Conservation (phyloP, 1,140 invertebrate genomes). For the Notospermus geniculatus region DNA sequence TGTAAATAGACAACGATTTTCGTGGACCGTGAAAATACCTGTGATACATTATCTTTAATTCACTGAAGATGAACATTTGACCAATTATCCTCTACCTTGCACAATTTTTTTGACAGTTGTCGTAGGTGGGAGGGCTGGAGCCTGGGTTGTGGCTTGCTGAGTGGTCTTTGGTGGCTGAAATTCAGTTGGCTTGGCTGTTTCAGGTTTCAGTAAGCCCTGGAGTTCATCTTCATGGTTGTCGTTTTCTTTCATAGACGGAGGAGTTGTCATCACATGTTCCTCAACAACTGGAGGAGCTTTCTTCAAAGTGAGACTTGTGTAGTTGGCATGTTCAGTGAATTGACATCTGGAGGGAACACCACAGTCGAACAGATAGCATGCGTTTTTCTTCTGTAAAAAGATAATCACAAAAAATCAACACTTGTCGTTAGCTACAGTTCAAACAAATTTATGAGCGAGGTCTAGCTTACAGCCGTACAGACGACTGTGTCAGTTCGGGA, state of each 20-base stretch:
- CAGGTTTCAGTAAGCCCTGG: neutral
- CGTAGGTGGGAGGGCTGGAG: no score
- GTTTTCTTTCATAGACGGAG: neutral
- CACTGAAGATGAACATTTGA: no score
- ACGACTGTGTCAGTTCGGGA: no score
- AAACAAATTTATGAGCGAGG: neutral
- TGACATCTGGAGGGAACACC: constrained; percentile 84
- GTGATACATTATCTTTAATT: no score
- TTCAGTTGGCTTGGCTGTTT: constrained; percentile 1
- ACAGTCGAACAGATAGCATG: constrained; percentile 90
- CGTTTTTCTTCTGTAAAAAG: constrained; percentile 71
- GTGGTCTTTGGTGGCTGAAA: constrained; percentile 4
- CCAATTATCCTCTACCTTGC: constrained; percentile 3
- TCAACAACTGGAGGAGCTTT: constrained; percentile 55
- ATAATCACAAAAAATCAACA: constrained; percentile 17
- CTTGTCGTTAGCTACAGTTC: neutral
- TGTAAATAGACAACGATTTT: no score
- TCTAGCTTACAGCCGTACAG: neutral
- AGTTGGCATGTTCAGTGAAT: constrained; percentile 84
- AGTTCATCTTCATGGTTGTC: constrained; percentile 18
- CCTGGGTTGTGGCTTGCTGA: neutral
- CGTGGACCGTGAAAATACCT: no score
- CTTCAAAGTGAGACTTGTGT: constrained; percentile 81
- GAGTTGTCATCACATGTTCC: neutral
- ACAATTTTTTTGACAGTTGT: neutral